Conservation (phyloP, 2,888 invertebrate species). For the Epirrita christyi region DNA sequence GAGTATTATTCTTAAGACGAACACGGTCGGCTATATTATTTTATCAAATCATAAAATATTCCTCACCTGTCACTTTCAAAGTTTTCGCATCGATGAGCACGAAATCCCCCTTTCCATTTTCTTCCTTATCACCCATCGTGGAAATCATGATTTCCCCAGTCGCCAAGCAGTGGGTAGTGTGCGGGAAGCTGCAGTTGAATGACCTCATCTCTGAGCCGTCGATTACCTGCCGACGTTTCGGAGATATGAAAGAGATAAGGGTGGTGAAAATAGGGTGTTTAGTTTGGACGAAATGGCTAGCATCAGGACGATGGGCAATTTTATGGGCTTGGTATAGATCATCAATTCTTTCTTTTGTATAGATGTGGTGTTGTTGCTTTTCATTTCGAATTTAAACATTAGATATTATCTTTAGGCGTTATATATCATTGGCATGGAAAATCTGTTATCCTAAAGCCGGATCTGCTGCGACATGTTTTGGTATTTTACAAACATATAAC, state of each 20-base stretch:
- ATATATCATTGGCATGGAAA: no score
- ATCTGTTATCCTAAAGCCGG: no score
- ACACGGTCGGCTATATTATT: no score
- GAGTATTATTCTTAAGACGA: no score
- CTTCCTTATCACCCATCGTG: slow-evolving; percentile 95
- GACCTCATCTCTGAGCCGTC: slow-evolving; percentile 91
- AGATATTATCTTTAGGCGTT: no score
- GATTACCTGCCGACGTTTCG: slow-evolving; percentile 54
- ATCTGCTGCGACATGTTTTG: no score
- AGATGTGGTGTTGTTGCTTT: no score
- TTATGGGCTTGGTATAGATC: slow-evolving; percentile 5
- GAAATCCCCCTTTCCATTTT: slow-evolving; percentile 94
- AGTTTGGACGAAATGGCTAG: slow-evolving; percentile 45
- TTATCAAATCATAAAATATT: slow-evolving; percentile 12
- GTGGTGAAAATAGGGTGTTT: slow-evolving; percentile 45
- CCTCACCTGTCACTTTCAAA: slow-evolving; percentile 88
- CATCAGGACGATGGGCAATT: slow-evolving; percentile 26
- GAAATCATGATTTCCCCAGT: slow-evolving; percentile 98
- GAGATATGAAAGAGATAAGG: slow-evolving; percentile 26
- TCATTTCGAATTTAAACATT: no score
- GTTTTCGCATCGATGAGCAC: slow-evolving; percentile 93
- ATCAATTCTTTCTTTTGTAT: not conserved
- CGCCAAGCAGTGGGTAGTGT: slow-evolving; percentile 97
- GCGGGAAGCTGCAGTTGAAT: slow-evolving; percentile 93
- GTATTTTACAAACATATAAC: no score